A percentile compares a stretch with the other conserved stretches of the same genome.
These are phyloP conservation scores for Petrosia ficiformis DNA, from an alignment of 37 sponge, comb jelly and placozoan genomes.

Conservation along the genomic window DNA sequence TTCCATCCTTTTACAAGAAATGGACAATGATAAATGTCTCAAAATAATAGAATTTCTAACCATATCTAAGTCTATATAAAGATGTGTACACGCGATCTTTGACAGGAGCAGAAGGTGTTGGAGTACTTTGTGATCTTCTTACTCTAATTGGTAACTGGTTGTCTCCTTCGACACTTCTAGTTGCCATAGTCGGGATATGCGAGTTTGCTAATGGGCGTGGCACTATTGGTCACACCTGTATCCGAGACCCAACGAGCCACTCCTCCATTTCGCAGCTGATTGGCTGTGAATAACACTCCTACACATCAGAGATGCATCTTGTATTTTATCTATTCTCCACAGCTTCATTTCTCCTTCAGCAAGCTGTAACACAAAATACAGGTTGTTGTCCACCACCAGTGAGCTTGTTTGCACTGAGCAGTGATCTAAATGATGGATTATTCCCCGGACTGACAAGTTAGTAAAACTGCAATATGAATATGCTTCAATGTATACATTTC, in stretches of 20 bases:
- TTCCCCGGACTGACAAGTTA: neutral
- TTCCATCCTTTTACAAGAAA: conserved; percentile 70
- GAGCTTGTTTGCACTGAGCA: neutral
- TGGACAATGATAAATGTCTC: neutral
- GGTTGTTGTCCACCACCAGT: neutral
- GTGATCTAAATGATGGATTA: neutral
- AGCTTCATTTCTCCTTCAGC: no score
- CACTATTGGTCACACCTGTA: neutral
- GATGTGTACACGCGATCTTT: conserved; percentile 42
- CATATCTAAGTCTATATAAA: conserved; percentile 47
- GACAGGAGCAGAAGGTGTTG: conserved; percentile 9
- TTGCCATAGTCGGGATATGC: neutral
- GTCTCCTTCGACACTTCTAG: neutral
- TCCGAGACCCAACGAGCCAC: neutral
- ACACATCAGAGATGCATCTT: no score
- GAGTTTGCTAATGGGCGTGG: neutral
- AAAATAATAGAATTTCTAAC: conserved; percentile 16
- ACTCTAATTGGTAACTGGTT: neutral
- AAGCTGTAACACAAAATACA: no score
- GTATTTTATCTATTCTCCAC: no score
- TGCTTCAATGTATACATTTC: neutral
- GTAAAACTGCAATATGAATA: neutral
- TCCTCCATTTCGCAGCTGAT: neutral
- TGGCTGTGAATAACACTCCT: neutral
- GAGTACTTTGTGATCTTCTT: neutral